These are phyloP conservation scores for Sebastes elongatus DNA, from an alignment of 2,797 vertebrate species.

Conservation along the genomic window DNA sequence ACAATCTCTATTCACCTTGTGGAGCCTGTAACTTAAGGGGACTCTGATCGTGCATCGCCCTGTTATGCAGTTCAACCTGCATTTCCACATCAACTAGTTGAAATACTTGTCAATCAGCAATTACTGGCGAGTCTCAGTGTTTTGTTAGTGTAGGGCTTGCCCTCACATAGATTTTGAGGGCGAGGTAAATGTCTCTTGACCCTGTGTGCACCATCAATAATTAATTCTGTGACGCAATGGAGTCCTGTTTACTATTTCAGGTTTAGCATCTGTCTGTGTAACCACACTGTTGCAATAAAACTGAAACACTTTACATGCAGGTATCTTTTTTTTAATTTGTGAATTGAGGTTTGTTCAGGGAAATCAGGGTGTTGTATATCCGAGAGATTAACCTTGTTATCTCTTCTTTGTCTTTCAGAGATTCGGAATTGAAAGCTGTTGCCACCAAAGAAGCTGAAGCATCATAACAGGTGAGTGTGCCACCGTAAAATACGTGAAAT, in stretches of 20 bases:
- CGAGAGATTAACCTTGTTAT: neutral
- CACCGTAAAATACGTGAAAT: neutral
- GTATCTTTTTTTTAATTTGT: neutral
- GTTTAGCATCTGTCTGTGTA: neutral
- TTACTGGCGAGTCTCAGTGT: neutral
- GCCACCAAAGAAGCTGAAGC: constrained; percentile 98
- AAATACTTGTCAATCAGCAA: constrained; percentile 10
- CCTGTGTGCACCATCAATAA: neutral
- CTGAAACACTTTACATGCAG: neutral
- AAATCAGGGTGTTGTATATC: neutral
- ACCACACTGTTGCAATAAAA: neutral
- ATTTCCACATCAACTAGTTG: constrained; percentile 48
- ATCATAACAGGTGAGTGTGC: constrained; percentile 90
- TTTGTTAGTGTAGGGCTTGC: neutral
- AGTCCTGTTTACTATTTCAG: neutral
- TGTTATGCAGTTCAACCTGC: constrained; percentile 57
- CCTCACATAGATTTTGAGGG: neutral
- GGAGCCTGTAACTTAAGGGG: neutral
- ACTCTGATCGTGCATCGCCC: neutral
- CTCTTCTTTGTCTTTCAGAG: constrained; percentile 76
- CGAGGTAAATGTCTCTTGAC: neutral
- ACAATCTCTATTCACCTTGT: neutral
- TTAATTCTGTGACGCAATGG: neutral
- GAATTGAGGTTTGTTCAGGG: neutral
- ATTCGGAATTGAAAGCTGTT: constrained; percentile 98